Evolutionary conservation across 2,888 invertebrate genomes (phyloP), one percentile per base, ranked within the genome.

Genomic region (Pterobdella sp.): DNA sequence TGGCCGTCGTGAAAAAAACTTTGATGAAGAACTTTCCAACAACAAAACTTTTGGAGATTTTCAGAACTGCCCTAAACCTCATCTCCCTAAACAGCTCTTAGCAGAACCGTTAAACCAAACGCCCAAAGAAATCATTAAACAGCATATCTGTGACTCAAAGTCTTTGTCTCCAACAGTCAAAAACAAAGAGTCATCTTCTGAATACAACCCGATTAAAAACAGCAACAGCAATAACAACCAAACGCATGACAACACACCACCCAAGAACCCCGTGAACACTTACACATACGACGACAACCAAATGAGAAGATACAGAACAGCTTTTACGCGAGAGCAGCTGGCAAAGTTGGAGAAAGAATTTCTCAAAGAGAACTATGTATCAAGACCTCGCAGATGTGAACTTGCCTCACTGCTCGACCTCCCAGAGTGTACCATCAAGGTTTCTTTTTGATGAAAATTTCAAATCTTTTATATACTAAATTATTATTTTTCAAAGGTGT

Each of bases 341-440:
- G 89, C 88, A 0, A 87, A 93, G n/a, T 85, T 98, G 72, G 98
- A 98, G 85, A 93, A 94, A 80, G 98, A 98, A 84, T 98, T 97
- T 82, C 89, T 89, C 85, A 91, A 92, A 80, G 98, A 98, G 84
- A 97, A 95, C 84, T 98, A 98, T 84, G 96, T 98, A 0, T 95
- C 94, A 0, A 86, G 97, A 72, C 97, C 96, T 0, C 87, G 94
- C 74, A 86, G 98, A 76, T 94, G 95, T 82, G 97, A 98, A 84
- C 85, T 98, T 60, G 97, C 98, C 0, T 89, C 92, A 0, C 91
- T 93, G 80, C 86, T 98, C 26, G 91, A 92, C 77, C 87, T 98
- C 14, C 95, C 97, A 0, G 98, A 98, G 84, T 92, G 93, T 42
- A 98, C 97, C 1, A 98, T 98, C 78, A 98, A 98, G 90, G 96